Percentiles rank a stretch among this genome's conserved stretches.
Conservation (phyloP, 1,140 invertebrate genomes). For the Gyrodactylus bullatarudis region DNA sequence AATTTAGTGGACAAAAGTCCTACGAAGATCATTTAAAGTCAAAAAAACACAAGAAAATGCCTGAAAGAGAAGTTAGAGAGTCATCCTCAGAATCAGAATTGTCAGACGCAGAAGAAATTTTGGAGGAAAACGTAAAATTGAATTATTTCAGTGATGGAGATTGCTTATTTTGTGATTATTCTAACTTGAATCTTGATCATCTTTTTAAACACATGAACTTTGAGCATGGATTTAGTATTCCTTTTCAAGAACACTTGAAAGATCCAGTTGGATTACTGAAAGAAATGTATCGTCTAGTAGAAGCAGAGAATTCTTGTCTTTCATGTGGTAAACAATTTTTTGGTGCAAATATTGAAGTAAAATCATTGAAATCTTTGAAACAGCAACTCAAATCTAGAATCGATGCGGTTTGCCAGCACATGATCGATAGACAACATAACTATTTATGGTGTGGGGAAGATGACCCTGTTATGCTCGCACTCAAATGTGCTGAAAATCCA, state of each 20-base stretch:
- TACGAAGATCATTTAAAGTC: neutral
- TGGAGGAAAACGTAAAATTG: too few species aligned
- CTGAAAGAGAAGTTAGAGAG: neutral
- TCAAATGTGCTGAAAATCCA: neutral
- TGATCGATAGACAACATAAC: neutral
- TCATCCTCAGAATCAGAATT: neutral
- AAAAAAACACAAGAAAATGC: neutral
- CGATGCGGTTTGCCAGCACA: neutral
- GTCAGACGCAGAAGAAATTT: neutral
- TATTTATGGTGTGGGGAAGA: neutral
- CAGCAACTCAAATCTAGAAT: neutral
- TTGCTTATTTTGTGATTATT: neutral
- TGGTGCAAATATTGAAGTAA: neutral
- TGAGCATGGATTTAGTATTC: neutral
- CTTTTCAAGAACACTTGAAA: neutral
- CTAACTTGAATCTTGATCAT: neutral
- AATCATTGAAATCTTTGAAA: neutral
- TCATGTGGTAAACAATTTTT: neutral
- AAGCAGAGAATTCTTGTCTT: neutral
- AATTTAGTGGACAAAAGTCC: neutral
- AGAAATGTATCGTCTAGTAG: neutral
- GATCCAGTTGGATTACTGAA: neutral
- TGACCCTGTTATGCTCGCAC: neutral
- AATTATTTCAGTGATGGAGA: neutral
- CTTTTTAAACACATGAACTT: neutral